Conservation (phyloP, 2,888 invertebrate genomes). For the Abrostola triplasia region DNA sequence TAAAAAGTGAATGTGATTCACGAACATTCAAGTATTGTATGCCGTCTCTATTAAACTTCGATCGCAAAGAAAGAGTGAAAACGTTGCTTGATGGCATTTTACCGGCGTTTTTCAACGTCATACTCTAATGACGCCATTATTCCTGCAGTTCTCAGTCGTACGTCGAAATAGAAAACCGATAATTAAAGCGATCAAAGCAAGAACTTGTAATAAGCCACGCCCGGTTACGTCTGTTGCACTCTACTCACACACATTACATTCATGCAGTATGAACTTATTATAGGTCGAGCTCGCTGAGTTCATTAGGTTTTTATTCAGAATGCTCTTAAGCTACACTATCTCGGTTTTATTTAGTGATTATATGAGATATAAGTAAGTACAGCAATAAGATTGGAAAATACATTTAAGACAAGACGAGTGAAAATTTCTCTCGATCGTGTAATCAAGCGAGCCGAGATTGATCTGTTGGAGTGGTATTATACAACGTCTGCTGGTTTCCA, state of each 20-base stretch:
- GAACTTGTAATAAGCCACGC: constrained; percentile 56
- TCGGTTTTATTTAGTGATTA: neutral
- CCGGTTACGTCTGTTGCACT: constrained; percentile 48
- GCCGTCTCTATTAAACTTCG: constrained; percentile 65
- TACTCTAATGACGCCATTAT: constrained; percentile 77
- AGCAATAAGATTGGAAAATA: neutral
- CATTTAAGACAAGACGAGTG: neutral
- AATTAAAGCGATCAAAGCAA: constrained; percentile 68
- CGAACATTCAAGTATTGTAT: constrained; percentile 52
- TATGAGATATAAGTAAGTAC: neutral
- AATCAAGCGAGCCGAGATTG: constrained; percentile 12
- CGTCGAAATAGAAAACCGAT: constrained; percentile 79
- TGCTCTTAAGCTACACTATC: neutral
- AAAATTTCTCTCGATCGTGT: neutral
- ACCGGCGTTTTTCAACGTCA: constrained; percentile 66
- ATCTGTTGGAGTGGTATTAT: constrained; percentile 23
- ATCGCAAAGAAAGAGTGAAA: constrained; percentile 74
- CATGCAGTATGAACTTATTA: constrained; percentile 15
- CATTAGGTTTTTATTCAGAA: constrained; percentile 19
- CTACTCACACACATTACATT: neutral
- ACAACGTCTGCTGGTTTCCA: constrained; percentile 27
- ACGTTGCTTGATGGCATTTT: constrained; percentile 57
- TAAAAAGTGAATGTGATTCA: constrained; percentile 67
- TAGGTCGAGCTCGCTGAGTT: constrained; percentile 36
- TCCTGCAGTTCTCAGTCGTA: constrained; percentile 75